Evolutionary conservation across 2,888 invertebrate genomes (phyloP), one percentile per base, ranked within the genome.

Genomic region (Thysanoteuthis rhombus): DNA sequence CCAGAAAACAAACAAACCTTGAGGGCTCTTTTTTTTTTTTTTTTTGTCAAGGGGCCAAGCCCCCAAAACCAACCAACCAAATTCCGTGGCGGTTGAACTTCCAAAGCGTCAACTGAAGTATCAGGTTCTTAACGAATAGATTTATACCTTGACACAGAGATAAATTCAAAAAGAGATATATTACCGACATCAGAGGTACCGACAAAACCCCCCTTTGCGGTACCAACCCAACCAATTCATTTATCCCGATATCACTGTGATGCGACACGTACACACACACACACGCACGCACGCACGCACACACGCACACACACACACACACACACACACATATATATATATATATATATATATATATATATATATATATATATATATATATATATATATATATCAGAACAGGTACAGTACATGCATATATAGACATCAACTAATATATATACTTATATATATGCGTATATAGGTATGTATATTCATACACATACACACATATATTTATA

Each of bases 61-160:
- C 75, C 75, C 10, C 36, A 12, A 75, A 75, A 75, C n/a, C 75
- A 75, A 75, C 75, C 75, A 75, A 75, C n/a, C 75, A 75, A 25
- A 75, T 75, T 75, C n/a, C 16, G 19, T 2, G 75, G 16, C 75
- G 52, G 52, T 52, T 25, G 52, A 52, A 52, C n/a, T 75, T n/a
- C 75, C 75, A 75, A 75, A 75, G 75, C n/a, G n/a, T 36, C 75
- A 36, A 75, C 75, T 75, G n/a, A 75, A 75, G 75, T 75, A 75
- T 75, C 75, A 36, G n/a, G 75, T 75, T 75, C 75, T 75, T 36
- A n/a, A 75, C 75, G 75, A n/a, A n/a, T 19, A 75, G n/a, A 75
- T n/a, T 75, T 75, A 75, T 75, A 75, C 75, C 75, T 75, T 75
- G 75, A 75, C 75, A 75, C 75, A 75, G n/a, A 75, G 75, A 75